Evolutionary conservation across 2,113 vertebrate genomes (phyloP).

Genomic region (Phyllostomus discolor): DNA sequence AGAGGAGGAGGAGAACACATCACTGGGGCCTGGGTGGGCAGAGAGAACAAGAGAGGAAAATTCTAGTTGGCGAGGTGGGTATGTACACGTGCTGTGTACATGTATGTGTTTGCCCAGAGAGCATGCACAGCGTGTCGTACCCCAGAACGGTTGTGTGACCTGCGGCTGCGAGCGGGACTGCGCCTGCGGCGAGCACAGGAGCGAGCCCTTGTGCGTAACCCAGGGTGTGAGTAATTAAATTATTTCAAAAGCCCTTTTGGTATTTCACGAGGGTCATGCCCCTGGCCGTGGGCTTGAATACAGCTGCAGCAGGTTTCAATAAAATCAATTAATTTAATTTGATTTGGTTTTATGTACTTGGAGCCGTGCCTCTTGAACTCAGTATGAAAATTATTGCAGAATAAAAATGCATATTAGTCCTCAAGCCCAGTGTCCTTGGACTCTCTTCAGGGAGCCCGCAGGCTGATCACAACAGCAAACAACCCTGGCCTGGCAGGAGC

Average conservation of each 20-base stretch:
- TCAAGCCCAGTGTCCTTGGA: slow-evolving; percentile 55
- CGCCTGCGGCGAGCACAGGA: background rate
- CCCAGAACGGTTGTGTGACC: background rate
- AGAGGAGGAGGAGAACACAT: background rate
- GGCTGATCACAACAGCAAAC: slow-evolving; percentile 28
- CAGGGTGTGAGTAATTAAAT: slow-evolving; percentile 71
- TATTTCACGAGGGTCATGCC: slow-evolving; percentile 70
- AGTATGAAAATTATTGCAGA: slow-evolving; percentile 71
- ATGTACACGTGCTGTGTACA: background rate
- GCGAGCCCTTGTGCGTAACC: slow-evolving; percentile 18
- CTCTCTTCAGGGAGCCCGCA: slow-evolving; percentile 5
- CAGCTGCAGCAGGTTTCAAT: slow-evolving; percentile 70
- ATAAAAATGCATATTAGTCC: slow-evolving; percentile 72
- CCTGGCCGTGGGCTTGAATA: slow-evolving; percentile 67
- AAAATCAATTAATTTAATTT: slow-evolving; percentile 78
- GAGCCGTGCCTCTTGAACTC: slow-evolving; percentile 72
- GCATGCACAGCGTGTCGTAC: background rate
- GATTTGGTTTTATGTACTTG: slow-evolving; percentile 76
- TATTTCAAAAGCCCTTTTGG: slow-evolving; percentile 71
- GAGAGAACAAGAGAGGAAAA: background rate
- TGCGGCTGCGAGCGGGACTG: background rate
- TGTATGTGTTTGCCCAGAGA: background rate
- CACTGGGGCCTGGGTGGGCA: background rate
- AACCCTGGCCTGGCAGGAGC: background rate
- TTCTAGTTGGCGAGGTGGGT: background rate